phyloP scores from a whole-genome alignment of 2,113 vertebrate genomes.

The Triplophysa dalaica region DNA sequence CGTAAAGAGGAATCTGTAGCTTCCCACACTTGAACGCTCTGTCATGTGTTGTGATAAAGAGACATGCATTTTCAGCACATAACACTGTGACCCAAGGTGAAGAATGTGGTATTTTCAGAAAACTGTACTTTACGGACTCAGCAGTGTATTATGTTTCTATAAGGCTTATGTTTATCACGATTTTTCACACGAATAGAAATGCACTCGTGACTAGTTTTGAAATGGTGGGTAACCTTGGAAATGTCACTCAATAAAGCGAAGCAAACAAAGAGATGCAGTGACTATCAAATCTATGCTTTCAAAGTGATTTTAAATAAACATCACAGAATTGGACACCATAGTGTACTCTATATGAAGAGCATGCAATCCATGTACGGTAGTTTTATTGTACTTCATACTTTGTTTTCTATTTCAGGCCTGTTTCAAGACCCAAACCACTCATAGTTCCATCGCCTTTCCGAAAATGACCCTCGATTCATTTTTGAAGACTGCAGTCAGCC shows the following conservation, averaged over 20 bases:
- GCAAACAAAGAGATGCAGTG: neutral
- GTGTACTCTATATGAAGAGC: neutral
- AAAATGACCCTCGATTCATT: constrained; percentile 73
- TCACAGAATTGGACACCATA: neutral
- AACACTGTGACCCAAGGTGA: neutral
- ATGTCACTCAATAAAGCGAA: neutral
- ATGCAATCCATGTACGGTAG: neutral
- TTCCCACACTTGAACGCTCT: neutral
- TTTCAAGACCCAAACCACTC: constrained; percentile 77
- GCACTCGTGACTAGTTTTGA: neutral
- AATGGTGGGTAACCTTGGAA: constrained; percentile 14
- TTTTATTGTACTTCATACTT: neutral
- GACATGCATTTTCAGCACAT: constrained; percentile 1
- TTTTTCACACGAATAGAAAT: constrained; percentile 4
- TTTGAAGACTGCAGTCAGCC: constrained; percentile 60
- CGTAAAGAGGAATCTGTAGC: neutral
- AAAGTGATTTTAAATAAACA: neutral
- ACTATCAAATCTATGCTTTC: neutral
- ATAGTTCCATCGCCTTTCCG: constrained; percentile 69
- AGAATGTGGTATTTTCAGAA: constrained; percentile 14
- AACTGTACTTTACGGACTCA: constrained; percentile 24
- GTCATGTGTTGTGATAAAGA: neutral
- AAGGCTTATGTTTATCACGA: neutral
- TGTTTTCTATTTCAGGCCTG: constrained; percentile 64
- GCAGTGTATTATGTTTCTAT: neutral